Conservation (phyloP, 2,888 invertebrate species). For the Gastrophysa polygoni region DNA sequence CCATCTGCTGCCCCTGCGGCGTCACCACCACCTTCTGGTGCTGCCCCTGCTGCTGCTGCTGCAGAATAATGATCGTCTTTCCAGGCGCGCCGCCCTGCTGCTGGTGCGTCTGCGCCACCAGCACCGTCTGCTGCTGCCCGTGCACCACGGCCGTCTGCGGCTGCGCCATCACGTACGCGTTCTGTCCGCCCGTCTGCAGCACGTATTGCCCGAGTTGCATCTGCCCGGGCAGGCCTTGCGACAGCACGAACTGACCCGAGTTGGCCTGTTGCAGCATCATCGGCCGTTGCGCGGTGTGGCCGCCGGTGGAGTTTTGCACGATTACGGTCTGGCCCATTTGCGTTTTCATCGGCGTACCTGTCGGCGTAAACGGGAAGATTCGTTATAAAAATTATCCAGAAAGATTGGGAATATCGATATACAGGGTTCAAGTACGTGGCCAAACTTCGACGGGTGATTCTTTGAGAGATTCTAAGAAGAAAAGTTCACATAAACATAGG, state of each 20-base stretch:
- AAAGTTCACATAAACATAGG: no score
- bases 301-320: slow-evolving; percentile 54
- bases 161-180: slow-evolving; percentile 70
- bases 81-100: slow-evolving; percentile 70
- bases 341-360: slow-evolving; percentile 53
- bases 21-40: slow-evolving; percentile 65
- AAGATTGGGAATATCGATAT: no score
- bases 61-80: slow-evolving; percentile 72
- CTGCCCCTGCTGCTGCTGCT: slow-evolving; percentile 61
- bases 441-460: no score
- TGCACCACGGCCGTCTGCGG: slow-evolving; percentile 66
- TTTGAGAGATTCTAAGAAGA: no score
- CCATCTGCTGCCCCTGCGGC: slow-evolving; percentile 69
- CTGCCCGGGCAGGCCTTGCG: slow-evolving; percentile 54
- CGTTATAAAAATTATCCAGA: no score
- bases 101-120: slow-evolving; percentile 71
- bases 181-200: slow-evolving; percentile 62
- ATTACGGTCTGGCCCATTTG: slow-evolving; percentile 55
- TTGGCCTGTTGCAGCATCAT: slow-evolving; percentile 53
- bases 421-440: no score
- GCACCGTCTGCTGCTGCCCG: slow-evolving; percentile 67
- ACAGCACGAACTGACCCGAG: slow-evolving; percentile 52
- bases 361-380: no score
- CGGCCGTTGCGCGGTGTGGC: slow-evolving; percentile 41
- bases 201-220: slow-evolving; percentile 63